phyloP scores from a whole-genome alignment of 2,113 vertebrate species.

The Geococcyx californianus region DNA sequence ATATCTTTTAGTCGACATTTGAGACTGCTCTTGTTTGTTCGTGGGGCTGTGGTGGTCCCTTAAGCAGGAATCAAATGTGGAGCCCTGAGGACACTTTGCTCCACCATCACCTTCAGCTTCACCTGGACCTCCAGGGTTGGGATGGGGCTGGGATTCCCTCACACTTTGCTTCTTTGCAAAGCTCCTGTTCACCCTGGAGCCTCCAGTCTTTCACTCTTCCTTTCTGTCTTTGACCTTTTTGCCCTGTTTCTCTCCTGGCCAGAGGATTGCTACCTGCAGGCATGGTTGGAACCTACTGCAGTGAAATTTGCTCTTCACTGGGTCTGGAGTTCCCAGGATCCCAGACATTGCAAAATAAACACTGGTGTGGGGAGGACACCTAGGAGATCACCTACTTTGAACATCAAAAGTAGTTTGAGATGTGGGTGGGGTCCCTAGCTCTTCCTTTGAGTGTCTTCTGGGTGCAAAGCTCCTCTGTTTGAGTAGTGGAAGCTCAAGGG shows the following conservation, averaged over 20 bases:
- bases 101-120: neutral
- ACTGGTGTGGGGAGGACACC: neutral
- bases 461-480: neutral
- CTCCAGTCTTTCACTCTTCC: neutral
- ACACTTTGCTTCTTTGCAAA: neutral
- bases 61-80: neutral
- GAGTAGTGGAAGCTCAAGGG: neutral
- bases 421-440: neutral
- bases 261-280: neutral
- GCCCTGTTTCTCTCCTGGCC: neutral
- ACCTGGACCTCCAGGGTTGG: neutral
- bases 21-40: neutral
- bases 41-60: neutral
- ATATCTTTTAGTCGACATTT: neutral
- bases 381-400: rapidly evolving
- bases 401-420: neutral
- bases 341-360: neutral
- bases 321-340: neutral
- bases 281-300: neutral
- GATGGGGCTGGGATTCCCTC: neutral
- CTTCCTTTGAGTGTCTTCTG: neutral
- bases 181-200: neutral
- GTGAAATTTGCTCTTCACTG: neutral
- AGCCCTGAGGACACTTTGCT: neutral
- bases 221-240: neutral